Evolutionary conservation across 2,888 invertebrate genomes (phyloP).

Genomic region (Synanthedon tipuliformis): DNA sequence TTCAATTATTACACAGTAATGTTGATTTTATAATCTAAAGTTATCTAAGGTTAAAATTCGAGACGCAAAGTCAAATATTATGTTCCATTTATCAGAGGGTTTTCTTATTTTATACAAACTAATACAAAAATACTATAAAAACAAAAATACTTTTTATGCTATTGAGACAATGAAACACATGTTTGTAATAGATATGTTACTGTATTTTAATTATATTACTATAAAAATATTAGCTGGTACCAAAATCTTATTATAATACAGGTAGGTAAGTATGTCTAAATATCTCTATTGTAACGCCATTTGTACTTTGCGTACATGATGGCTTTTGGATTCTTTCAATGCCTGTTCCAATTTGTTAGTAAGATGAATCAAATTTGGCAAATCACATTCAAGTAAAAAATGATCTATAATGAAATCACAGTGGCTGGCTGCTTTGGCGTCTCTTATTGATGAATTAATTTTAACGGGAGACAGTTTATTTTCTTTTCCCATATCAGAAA

Average conservation of each 20-base stretch:
- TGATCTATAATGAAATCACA: slow-evolving; percentile 51
- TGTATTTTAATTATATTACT: not conserved
- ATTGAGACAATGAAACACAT: too few species aligned
- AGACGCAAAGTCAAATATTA: too few species aligned
- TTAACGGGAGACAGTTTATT: slow-evolving; percentile 16
- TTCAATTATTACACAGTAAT: too few species aligned
- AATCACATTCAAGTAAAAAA: slow-evolving; percentile 62
- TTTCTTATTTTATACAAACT: too few species aligned
- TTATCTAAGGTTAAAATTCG: too few species aligned
- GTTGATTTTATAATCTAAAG: too few species aligned
- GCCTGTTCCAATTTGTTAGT: slow-evolving; percentile 68
- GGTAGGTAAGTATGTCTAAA: too few species aligned
- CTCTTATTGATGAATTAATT: slow-evolving; percentile 36
- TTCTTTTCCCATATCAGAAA: slow-evolving; percentile 7
- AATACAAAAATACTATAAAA: too few species aligned
- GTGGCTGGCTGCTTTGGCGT: slow-evolving; percentile 52
- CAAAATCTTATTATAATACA: not conserved
- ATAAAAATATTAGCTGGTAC: not conserved
- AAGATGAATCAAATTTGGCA: slow-evolving; percentile 67
- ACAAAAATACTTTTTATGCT: too few species aligned
- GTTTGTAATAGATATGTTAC: too few species aligned
- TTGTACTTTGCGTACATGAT: slow-evolving; percentile 67
- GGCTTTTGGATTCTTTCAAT: slow-evolving; percentile 67
- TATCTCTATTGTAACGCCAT: slow-evolving; percentile 40
- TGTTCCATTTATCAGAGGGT: too few species aligned